Percentiles rank a stretch among this genome's conserved stretches.
Conservation (phyloP, 2,797 vertebrate genomes). For the Enteromius paludinosus region DNA sequence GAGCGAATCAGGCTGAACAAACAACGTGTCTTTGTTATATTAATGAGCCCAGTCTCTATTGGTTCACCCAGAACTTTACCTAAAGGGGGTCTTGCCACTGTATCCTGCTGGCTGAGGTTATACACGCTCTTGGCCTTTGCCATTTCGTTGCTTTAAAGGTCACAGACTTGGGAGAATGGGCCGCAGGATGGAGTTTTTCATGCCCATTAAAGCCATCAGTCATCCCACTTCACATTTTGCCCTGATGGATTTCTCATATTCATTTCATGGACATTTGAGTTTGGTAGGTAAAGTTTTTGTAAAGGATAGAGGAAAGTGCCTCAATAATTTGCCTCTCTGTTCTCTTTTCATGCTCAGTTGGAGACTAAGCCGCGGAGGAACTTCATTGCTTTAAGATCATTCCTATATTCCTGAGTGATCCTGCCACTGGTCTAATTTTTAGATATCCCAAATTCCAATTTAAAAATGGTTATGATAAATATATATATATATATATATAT, state of each 20-base stretch:
- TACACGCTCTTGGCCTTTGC: constrained; percentile 57
- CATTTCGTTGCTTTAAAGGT: constrained; percentile 73
- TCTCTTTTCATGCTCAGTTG: constrained; percentile 55
- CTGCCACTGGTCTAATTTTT: neutral
- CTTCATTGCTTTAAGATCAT: constrained; percentile 31
- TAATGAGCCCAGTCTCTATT: constrained; percentile 64
- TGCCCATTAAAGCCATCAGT: constrained; percentile 63
- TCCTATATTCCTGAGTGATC: constrained; percentile 20
- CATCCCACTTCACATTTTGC: constrained; percentile 65
- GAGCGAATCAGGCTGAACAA: constrained; percentile 70
- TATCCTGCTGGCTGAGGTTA: constrained; percentile 62
- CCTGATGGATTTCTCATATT: constrained; percentile 75
- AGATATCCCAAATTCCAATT: constrained; percentile 4
- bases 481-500: no score
- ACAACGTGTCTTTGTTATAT: constrained; percentile 67
- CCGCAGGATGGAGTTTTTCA: constrained; percentile 59
- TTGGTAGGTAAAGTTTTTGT: constrained; percentile 49
- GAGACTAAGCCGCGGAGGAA: constrained; percentile 40
- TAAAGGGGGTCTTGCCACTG: constrained; percentile 55
- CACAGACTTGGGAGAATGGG: constrained; percentile 62
- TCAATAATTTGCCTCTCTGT: constrained; percentile 32
- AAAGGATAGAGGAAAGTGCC: constrained; percentile 41
- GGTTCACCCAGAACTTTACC: constrained; percentile 67
- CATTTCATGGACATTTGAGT: constrained; percentile 81
- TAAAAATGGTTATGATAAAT: neutral